Base-by-base conservation (phyloP, 2,888 invertebrate species). In the Heliconius sara region DNA sequence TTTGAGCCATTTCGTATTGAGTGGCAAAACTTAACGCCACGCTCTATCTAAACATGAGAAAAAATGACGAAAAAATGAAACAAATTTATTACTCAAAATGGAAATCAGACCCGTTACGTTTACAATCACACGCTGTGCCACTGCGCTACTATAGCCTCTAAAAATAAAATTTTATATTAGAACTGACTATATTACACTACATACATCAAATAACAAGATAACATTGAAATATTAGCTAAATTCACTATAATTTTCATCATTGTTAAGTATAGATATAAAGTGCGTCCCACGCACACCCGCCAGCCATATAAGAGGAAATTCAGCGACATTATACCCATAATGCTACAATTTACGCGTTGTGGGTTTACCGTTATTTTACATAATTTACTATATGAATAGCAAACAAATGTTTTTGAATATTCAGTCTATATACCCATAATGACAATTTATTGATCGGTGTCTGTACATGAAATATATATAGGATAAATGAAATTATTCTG, bases 291-390 rank as follows among this genome's bases (percentile, higher is more conserved):
- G 73, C 73, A 1, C 25, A 43, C 70, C 70, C 70, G 70, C 34
- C 16, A 34, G 73, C 73, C 34, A 34, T 73, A 73, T 73, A 57
- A n/a, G 34, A 73, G 73, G 47, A 25, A 70, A 70, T 34, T 72
- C 73, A 27, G n/a, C 22, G 73, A 73, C 57, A 60, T 73, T 73
- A 60, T 39, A 60, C 73, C 73, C 34, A 25, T 73, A 57, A 34
- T n/a, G 73, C 39, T 34, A 60, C 73, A 60, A 73, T 73, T 73
- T 73, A 73, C 34, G 73, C 34, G 34, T 73, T 34, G 73, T 73
- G 57, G 73, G 73, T 73, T 19, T n/a, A 72, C 60, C n/a, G 73
- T 73, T 72, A 73, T 60, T n/a, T 73, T 39, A 13, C 25, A 73
- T 73, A 16, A 73, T 60, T 60, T 39, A 73, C n/a, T 60, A n/a